Percentiles rank a stretch among this genome's conserved stretches.
Evolutionary conservation across 2,888 invertebrate genomes (phyloP).

Genomic region (Epinotia brunnichana): DNA sequence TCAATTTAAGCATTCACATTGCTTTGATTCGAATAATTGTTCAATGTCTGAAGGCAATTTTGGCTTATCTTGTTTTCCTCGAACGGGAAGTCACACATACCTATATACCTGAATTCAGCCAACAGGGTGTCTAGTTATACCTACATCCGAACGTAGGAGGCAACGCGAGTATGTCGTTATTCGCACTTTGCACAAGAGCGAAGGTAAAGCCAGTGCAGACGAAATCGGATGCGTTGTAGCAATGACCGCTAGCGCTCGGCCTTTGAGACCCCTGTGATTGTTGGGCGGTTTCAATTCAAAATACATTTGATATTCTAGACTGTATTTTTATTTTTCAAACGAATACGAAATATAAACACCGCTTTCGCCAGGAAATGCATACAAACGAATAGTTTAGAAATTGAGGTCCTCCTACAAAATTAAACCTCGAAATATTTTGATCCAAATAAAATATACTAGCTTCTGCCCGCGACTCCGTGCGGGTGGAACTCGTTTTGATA

Average conservation of each 20-base stretch:
- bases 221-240: constrained; percentile 38
- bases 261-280: constrained; percentile 29
- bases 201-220: constrained; percentile 30
- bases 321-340: neutral
- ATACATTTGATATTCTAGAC: neutral
- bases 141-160: constrained; percentile 5
- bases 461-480: too few relatives aligned
- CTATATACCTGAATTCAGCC: neutral
- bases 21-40: neutral
- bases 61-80: neutral
- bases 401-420: too few relatives aligned
- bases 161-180: constrained; percentile 32
- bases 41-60: neutral
- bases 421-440: too few relatives aligned
- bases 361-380: too few relatives aligned
- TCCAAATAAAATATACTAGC: too few relatives aligned
- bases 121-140: neutral
- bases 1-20: neutral
- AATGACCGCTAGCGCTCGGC: constrained; percentile 20
- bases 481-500: too few relatives aligned
- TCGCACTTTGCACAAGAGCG: constrained; percentile 34
- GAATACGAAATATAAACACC: neutral
- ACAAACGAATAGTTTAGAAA: too few relatives aligned
- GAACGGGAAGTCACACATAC: neutral
- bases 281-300: constrained; percentile 9